Evolutionary conservation across 2,888 invertebrate species (phyloP), one percentile per base, ranked within the genome.

Genomic region (Phoronis australis): DNA sequence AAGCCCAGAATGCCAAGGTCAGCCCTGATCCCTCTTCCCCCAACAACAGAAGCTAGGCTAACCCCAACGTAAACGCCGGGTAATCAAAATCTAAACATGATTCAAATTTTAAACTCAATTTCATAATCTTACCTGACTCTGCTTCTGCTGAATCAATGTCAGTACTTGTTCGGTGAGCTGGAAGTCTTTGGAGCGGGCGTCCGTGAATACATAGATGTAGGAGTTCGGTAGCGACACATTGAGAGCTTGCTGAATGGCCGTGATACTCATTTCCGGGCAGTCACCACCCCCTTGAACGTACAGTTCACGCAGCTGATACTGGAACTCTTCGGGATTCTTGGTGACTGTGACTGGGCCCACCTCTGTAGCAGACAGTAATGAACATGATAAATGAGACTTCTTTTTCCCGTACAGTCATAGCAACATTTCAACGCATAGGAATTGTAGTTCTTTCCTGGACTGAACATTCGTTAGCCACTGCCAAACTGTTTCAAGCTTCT

Each of bases 161-260:
- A 87, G 71, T 0, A 87, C 85, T 45, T 81, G 80, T 12, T 82
- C 80, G 0, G 85, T 82, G 4, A 83, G 75, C 46, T 80, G 71
- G 60, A 83, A 83, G 68, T 88, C 88, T 47, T 83, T 83, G 0
- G 87, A 83, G 0, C 85, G 80, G 1, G 87, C 87, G 64, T 88
- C 87, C 1, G 87, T 87, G 71, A 88, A 87, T 24, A 87, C 86
- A 63, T 87, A 88, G 37, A 87, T 79, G 67, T 83, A 85, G 0
- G 87, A 87, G 48, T 82, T 79, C 0, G 86, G 85, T 15, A 83
- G 76, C 37, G 85, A 83, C 9, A 81, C 81, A 60, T 83, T 81
- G 27, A 88, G 75, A 0, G 87, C 87, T 51, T 82, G 71, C 47
- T 81, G 80, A 44, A 86, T 83, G n/a, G 85, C 87, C 0, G 81